phyloP scores from a whole-genome alignment of 2,888 invertebrate species.

The Cerceris ruficornis region DNA sequence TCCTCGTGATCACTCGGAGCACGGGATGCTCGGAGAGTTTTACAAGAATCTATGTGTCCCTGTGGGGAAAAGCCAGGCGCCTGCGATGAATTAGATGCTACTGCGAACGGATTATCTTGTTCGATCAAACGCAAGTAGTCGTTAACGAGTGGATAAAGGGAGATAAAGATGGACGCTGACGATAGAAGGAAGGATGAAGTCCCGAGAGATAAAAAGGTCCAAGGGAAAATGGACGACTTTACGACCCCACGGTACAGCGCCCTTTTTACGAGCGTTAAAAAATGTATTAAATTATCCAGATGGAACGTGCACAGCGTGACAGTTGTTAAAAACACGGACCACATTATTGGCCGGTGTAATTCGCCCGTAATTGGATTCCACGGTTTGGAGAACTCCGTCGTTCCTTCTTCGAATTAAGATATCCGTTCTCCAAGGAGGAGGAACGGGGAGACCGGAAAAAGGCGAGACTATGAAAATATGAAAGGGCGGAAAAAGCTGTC shows the following conservation, averaged over 20 bases:
- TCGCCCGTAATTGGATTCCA: too few species aligned
- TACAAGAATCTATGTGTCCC: background rate
- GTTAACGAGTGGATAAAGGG: conserved; percentile 4
- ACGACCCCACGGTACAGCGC: conserved; percentile 24
- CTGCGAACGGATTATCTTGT: conserved; percentile 1
- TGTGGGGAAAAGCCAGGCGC: background rate
- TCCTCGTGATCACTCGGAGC: background rate
- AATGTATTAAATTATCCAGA: background rate
- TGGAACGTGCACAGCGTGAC: too few species aligned
- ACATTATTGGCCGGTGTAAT: too few species aligned
- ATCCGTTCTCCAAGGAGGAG: too few species aligned
- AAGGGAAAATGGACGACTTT: conserved; percentile 24
- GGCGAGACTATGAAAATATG: too few species aligned
- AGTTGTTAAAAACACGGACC: too few species aligned
- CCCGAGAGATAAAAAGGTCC: background rate
- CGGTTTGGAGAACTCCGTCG: too few species aligned
- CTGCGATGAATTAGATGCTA: conserved; percentile 1
- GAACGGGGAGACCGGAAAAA: too few species aligned
- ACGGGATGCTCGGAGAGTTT: background rate
- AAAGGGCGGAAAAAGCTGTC: background rate
- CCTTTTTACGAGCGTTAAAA: conserved; percentile 19
- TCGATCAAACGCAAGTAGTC: background rate
- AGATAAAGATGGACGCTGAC: background rate
- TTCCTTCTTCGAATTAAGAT: too few species aligned
- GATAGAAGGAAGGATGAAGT: background rate